Evolutionary conservation across 30 jellyfish, hydroid and myxozoan genomes (phyloP), one percentile per base, ranked within the genome.

Genomic region (Aurelia sp.): DNA sequence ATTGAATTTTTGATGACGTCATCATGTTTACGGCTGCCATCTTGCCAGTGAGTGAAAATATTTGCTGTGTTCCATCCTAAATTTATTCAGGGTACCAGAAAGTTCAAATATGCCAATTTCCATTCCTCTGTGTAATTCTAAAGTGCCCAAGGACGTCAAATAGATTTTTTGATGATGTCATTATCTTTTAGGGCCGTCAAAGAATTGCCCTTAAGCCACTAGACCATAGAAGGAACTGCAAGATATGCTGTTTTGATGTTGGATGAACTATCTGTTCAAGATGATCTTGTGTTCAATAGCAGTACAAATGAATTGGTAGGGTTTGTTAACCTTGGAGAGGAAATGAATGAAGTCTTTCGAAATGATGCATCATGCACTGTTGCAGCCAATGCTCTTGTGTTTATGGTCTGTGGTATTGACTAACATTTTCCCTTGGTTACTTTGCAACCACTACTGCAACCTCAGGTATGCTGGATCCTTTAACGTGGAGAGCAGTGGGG

Each of bases 361-460:
- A 58, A 76, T 9, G 53, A 76, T 18, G 87, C 76, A 4, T 5
- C 84, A 31, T 18, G 17, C 40, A 17, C 87, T 52, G 53, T 76
- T 76, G 87, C 87, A 76, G 7, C 87, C 9, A 76, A 76, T 76
- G 87, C 87, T 19, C 87, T 76, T 21, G 74, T 76, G 20, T 76
- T 76, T 41, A 76, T 76, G 74, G 87, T 76, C 22, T 76, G 87
- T 76, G 87, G 87, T 65, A 76, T 76, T 76, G 53, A 30, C 65
- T 76, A 5, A 76, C 57, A 76, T 76, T 76, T 41, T 76, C 87
- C 15, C 87, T 76, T 55, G 87, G 87, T 59, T 76, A 76, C 53
- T 76, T 76, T 76, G 87, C 87, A 30, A 76, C 87, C 58, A 76
- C 87, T 5, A 76, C 87, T 5, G 87, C 87, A 59, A 76, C 74